A percentile compares a stretch with the other conserved stretches of the same genome.
phyloP scores from a whole-genome alignment of 2,113 vertebrate genomes.

The Salvator merianae region DNA sequence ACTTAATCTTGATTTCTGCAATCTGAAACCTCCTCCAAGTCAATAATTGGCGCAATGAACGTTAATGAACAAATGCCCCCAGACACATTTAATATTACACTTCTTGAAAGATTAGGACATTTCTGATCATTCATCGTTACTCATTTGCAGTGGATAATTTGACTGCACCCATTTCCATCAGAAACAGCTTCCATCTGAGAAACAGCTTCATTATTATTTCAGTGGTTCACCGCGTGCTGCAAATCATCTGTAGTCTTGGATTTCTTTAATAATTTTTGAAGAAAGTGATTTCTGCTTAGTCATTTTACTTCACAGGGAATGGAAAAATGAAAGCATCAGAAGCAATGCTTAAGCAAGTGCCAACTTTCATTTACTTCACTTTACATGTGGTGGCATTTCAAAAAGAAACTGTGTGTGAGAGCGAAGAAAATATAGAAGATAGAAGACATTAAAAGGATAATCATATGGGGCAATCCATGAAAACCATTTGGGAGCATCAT shows the following conservation, averaged over 20 bases:
- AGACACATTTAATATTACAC: constrained; percentile 56
- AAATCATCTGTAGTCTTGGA: background rate
- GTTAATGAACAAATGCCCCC: constrained; percentile 29
- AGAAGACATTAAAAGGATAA: background rate
- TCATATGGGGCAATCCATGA: background rate
- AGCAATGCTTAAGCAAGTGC: constrained; percentile 21
- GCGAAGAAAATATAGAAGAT: background rate
- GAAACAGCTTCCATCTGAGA: constrained; percentile 41
- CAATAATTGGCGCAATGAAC: constrained; percentile 23
- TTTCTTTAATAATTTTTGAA: constrained; percentile 9
- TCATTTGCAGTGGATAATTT: constrained; percentile 40
- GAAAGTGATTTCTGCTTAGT: constrained; percentile 23
- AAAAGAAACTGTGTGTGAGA: background rate
- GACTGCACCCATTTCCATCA: constrained; percentile 43
- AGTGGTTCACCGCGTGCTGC: constrained; percentile 26
- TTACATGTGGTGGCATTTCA: background rate
- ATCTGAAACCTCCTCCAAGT: constrained; percentile 12
- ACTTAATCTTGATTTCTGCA: constrained; percentile 19
- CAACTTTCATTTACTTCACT: constrained; percentile 29
- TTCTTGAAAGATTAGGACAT: constrained; percentile 31
- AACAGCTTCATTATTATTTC: constrained; percentile 50
- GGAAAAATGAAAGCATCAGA: constrained; percentile 24
- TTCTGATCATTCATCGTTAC: constrained; percentile 48
- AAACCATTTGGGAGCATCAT: background rate
- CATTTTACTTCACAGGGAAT: constrained; percentile 28